These are phyloP conservation scores for Lathamus discolor DNA, from an alignment of 2,113 vertebrate species.

Conservation along the genomic window DNA sequence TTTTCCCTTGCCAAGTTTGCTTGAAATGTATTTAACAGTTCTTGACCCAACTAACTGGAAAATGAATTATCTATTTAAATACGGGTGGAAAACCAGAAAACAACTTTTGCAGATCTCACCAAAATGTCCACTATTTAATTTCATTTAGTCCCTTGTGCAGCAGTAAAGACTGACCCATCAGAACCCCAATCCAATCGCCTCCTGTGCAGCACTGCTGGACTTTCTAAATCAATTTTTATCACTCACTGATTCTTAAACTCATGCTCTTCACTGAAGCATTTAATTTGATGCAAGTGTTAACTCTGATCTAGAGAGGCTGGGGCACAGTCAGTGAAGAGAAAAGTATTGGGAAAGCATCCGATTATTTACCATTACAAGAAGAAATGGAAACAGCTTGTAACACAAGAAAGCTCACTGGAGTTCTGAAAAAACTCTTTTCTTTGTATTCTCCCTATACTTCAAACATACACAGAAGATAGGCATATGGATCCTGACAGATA, in stretches of 20 bases:
- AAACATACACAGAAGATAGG: neutral
- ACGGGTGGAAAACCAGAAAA: neutral
- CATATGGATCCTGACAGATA: neutral
- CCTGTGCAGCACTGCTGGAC: neutral
- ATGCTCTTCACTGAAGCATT: neutral
- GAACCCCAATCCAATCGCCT: neutral
- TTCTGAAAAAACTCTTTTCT: neutral
- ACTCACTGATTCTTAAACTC: neutral
- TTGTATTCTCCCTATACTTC: neutral
- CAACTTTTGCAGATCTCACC: neutral
- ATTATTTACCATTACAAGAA: neutral
- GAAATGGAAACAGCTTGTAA: neutral
- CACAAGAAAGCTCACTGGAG: neutral
- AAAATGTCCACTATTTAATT: neutral
- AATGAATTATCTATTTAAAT: neutral
- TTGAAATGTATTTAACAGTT: neutral
- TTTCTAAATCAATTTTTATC: neutral
- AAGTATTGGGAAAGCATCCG: neutral
- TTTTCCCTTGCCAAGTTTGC: neutral
- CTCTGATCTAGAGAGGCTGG: neutral
- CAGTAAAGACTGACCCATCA: neutral
- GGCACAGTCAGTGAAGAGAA: neutral
- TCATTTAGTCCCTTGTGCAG: neutral
- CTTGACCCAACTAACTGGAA: neutral
- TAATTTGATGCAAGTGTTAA: neutral